A percentile compares a stretch with the other conserved stretches of the same genome.
Conservation (phyloP, 2,888 invertebrate genomes). For the Orchesellides sinensis region DNA sequence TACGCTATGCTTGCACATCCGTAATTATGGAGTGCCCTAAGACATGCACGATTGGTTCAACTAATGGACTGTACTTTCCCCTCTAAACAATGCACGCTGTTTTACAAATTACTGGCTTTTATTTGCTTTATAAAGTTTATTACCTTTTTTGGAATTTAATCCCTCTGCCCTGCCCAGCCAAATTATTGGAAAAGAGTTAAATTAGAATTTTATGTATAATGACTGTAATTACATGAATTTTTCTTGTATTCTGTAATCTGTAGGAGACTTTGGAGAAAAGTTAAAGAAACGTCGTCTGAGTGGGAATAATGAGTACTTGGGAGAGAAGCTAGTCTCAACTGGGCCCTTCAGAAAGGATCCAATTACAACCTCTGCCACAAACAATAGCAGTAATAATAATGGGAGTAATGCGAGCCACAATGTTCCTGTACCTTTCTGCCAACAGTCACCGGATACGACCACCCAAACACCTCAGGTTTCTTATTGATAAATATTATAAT, state of each 20-base stretch:
- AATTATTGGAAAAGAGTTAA: too few relatives aligned
- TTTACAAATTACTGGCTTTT: too few relatives aligned
- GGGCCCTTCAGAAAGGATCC: conserved; percentile 66
- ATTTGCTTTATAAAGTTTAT: too few relatives aligned
- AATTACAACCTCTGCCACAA: conserved; percentile 57
- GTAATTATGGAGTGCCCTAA: too few relatives aligned
- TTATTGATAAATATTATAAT: conserved; percentile 27
- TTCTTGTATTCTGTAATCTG: conserved; percentile 34
- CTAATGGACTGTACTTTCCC: too few relatives aligned
- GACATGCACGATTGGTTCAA: too few relatives aligned
- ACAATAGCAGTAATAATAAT: conserved; percentile 30
- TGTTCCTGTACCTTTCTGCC: conserved; percentile 73
- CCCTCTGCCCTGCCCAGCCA: too few relatives aligned
- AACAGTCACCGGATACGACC: conserved; percentile 74
- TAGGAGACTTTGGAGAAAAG: conserved; percentile 73
- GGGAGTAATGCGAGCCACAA: conserved; percentile 48
- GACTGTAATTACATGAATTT: not conserved
- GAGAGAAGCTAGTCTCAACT: conserved; percentile 60
- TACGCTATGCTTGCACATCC: too few relatives aligned
- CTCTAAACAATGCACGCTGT: too few relatives aligned
- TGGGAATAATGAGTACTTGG: conserved; percentile 53
- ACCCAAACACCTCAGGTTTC: conserved; percentile 74
- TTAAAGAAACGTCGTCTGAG: conserved; percentile 63
- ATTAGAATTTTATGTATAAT: too few relatives aligned
- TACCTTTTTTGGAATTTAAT: too few relatives aligned